These are phyloP conservation scores for Dilophus febrilis DNA, from an alignment of 2,888 invertebrate species.

Conservation along the genomic window DNA sequence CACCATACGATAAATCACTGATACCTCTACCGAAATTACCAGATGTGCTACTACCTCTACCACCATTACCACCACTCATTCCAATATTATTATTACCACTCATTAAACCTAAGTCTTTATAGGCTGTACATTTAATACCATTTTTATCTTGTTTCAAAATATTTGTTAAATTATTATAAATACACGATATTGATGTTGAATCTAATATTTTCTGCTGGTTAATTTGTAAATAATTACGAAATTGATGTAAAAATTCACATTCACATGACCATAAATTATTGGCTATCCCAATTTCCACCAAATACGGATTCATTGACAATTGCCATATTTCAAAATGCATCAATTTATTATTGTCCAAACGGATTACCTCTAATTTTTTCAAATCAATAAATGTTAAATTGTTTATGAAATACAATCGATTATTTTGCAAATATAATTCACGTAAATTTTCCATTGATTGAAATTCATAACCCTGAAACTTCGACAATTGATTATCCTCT, in stretches of 20 bases:
- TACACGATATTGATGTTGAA: slow-evolving; percentile 55
- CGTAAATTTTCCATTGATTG: slow-evolving; percentile 63
- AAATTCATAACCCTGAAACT: slow-evolving; percentile 67
- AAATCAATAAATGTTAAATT: slow-evolving; percentile 70
- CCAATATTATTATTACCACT: too few species aligned
- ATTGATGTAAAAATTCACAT: slow-evolving; percentile 65
- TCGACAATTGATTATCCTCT: slow-evolving; percentile 69
- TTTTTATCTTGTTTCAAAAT: slow-evolving; percentile 55
- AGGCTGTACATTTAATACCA: slow-evolving; percentile 50
- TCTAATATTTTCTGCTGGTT: slow-evolving; percentile 69
- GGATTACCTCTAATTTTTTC: slow-evolving; percentile 65
- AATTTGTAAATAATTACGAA: slow-evolving; percentile 60
- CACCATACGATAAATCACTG: too few species aligned
- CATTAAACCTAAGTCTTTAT: not conserved
- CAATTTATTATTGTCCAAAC: slow-evolving; percentile 70
- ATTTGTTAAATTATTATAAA: slow-evolving; percentile 55
- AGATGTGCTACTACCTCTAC: too few species aligned
- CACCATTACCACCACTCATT: too few species aligned
- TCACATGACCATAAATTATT: slow-evolving; percentile 86
- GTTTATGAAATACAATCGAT: slow-evolving; percentile 64
- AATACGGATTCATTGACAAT: slow-evolving; percentile 63
- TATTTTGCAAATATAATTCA: slow-evolving; percentile 75
- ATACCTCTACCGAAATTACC: too few species aligned
- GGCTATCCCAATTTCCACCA: slow-evolving; percentile 69
- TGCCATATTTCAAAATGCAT: slow-evolving; percentile 74